Conservation (phyloP, 2,113 vertebrate genomes). For the Psilopogon haemacephalus region DNA sequence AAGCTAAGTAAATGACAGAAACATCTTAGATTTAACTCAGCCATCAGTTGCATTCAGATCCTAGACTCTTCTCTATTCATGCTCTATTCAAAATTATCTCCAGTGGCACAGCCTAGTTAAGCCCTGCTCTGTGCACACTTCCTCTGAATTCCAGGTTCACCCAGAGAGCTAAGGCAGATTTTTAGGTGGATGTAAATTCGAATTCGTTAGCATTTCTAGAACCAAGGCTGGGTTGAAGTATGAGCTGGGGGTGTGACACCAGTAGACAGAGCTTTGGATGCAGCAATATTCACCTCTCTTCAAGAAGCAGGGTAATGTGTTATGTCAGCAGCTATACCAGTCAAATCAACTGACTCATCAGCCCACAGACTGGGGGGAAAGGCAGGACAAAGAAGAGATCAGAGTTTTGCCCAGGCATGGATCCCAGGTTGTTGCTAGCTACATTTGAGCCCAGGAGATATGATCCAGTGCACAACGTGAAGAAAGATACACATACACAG, state of each 20-base stretch:
- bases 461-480: background rate
- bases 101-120: background rate
- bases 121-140: background rate
- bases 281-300: background rate
- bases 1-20: background rate
- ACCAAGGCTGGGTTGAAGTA: background rate
- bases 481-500: background rate
- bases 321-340: background rate
- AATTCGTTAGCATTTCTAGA: background rate
- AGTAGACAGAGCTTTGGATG: background rate
- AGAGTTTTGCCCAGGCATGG: background rate
- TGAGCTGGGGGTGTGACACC: background rate
- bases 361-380: background rate
- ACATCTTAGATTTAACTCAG: background rate
- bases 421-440: background rate
- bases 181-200: background rate
- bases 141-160: background rate
- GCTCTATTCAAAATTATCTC: background rate
- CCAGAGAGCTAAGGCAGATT: background rate
- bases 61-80: background rate
- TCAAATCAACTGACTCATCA: background rate
- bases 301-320: background rate
- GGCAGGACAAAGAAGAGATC: background rate
- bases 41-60: background rate
- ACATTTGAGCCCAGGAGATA: fast-evolving